A percentile compares a stretch with the other conserved stretches of the same genome.
Conservation (phyloP, 2,888 invertebrate genomes). For the Apantesis nais region DNA sequence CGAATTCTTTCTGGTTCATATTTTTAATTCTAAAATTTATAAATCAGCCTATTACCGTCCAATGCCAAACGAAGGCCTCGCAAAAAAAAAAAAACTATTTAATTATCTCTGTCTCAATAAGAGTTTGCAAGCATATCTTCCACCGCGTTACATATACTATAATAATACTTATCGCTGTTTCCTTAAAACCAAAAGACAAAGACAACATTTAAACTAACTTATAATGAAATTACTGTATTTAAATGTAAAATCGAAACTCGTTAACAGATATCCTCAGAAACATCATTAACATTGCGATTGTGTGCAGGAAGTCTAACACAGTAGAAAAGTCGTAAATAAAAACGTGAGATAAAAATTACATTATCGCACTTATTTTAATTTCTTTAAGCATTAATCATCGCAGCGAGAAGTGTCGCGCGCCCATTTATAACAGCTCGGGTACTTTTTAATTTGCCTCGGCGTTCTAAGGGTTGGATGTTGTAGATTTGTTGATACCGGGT, state of each 20-base stretch:
- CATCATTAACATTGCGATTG: slow-evolving; percentile 45
- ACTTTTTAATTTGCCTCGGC: slow-evolving; percentile 68
- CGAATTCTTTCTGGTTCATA: too few relatives aligned
- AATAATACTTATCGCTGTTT: not conserved
- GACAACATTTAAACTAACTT: not conserved
- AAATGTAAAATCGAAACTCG: slow-evolving; percentile 3
- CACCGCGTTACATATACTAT: not conserved
- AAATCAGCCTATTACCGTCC: too few relatives aligned
- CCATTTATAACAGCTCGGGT: slow-evolving; percentile 59
- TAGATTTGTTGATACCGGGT: slow-evolving; percentile 48
- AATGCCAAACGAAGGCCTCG: too few relatives aligned
- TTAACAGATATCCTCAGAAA: slow-evolving; percentile 27
- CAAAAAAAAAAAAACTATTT: too few relatives aligned
- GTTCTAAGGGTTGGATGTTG: slow-evolving; percentile 61
- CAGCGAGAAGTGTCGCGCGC: slow-evolving; percentile 58
- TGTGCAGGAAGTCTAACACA: slow-evolving; percentile 43
- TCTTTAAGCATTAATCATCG: slow-evolving; percentile 79
- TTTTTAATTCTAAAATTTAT: too few relatives aligned
- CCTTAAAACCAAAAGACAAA: not conserved
- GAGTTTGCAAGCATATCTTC: not conserved
- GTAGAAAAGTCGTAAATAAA: slow-evolving; percentile 71
- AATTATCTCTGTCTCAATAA: too few relatives aligned
- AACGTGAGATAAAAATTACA: slow-evolving; percentile 74
- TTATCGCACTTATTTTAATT: slow-evolving; percentile 83
- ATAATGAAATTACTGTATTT: not conserved